Evolutionary conservation across 2,797 vertebrate genomes (phyloP), one percentile per base, ranked within the genome.

Genomic region (Geotrypetes seraphini): DNA sequence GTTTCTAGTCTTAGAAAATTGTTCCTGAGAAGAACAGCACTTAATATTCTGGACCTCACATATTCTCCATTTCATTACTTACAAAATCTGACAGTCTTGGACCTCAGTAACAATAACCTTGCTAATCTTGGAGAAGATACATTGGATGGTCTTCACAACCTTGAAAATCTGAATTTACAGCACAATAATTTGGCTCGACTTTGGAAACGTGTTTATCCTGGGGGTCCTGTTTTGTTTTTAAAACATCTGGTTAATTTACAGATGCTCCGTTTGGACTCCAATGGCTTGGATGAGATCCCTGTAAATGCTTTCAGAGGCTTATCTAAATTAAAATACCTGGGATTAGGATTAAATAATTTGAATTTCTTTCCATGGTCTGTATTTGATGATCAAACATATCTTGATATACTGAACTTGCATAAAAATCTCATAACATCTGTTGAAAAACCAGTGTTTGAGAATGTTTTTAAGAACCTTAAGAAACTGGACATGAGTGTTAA

Each of bases 41-140:
- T 56, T 10, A 73, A 41, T 26, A 77, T 69, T 18, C 32, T 84
- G 44, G 71, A 73, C 14, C 6, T 71, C 23, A 62, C 83, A 26
- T 80, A 78, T 4, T 96, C 92, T 0, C 92, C 92, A 4, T 96
- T 99, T 47, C 62, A 21, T 11, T 53, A 46, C 22, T 69, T 99
- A 22, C 32, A 4, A 25, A 87, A 91, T 35, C 72, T 99, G 40
- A 81, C 72, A 12, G 1, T 78, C 32, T 60, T 99, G 38, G 96
- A 99, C 53, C 78, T 99, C 19, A 91, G 89, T 59, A 95, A 97
- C 69, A 97, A 99, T 58, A 99, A 99, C 43, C 81, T 97, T 10
- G 94, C 92, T 21, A 93, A 92, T 44, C 44, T 99, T 39, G 74
- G 64, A 4, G 69, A 57, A 2, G 77, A 61, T 13, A 14, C 86